phyloP scores from a whole-genome alignment of 2,797 vertebrate species.

The Galaxias olidus region DNA sequence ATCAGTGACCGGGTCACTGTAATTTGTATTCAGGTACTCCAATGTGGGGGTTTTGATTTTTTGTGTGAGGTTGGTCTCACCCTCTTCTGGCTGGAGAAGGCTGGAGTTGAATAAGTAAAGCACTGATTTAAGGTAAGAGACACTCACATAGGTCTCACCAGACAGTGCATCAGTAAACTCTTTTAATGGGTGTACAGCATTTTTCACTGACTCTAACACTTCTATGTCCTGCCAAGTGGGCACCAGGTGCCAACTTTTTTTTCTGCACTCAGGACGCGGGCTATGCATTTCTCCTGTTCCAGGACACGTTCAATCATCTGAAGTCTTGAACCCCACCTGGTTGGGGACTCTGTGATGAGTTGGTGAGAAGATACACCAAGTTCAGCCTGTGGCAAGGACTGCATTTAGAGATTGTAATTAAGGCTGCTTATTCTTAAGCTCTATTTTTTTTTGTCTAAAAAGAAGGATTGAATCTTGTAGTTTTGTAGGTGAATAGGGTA shows the following conservation, averaged over 20 bases:
- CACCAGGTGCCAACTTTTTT: conserved; percentile 16
- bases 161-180: conserved; percentile 15
- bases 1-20: no score
- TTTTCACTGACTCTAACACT: conserved; percentile 10
- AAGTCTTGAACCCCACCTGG: conserved; percentile 16
- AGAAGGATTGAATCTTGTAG: no score
- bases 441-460: not conserved
- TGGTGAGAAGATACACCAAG: conserved; percentile 12
- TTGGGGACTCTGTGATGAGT: conserved; percentile 15
- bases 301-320: conserved; percentile 13
- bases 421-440: not conserved
- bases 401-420: not conserved
- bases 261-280: conserved; percentile 13
- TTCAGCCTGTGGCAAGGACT: not conserved
- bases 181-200: conserved; percentile 13
- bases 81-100: conserved; percentile 18
- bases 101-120: conserved; percentile 20
- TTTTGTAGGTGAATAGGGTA: no score
- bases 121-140: conserved; percentile 21
- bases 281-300: conserved; percentile 23
- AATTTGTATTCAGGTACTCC: no score
- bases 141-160: not conserved
- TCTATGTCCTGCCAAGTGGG: conserved; percentile 19
- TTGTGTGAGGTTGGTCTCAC: no score
- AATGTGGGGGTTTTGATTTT: no score